Base-by-base conservation (phyloP, 92 coral and sea anemone species). In the Plumapathes pennacea region DNA sequence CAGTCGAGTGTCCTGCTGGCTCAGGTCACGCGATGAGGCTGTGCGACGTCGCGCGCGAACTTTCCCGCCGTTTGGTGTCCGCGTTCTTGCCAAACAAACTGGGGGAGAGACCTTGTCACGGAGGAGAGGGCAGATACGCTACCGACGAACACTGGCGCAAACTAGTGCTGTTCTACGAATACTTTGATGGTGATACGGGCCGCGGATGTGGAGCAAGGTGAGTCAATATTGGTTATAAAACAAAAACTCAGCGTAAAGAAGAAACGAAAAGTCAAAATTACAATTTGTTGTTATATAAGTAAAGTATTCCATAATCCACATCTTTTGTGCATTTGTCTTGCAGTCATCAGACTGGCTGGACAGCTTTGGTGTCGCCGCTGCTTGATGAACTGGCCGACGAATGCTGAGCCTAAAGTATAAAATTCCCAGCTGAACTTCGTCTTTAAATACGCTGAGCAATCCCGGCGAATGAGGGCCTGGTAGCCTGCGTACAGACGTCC, bases 301-400 rank as follows among this genome's bases (percentile, higher is more conserved):
- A n/a, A 8, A 8, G n/a, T 34, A 8, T 34, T 8, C n/a, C 8
- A 34, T 34, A 34, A 8, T 34, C n/a, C 9, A 8, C n/a, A 34
- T 34, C 22, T 10, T 36, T 17, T 8, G 19, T 46, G 52, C 15
- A 46, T 21, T 46, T 13, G 18, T 17, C 38, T 63, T 77, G 20
- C 58, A 92, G 98, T 60, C 98, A 92, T 71, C 98, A 92, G 57
- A 92, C 98, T 11, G 98, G 98, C 5, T 92, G 98, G 98, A 92
- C 98, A 2, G 90, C 98, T 19, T 67, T 92, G 0, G 86, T 92
- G 34, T 67, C 92, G 31, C 85, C 94, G 18, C 70, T 91, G 9
- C 60, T 92, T 48, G 98, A 92, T 64, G 88, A 88, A 64, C 64
- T 89, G 39, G 90, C 92, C 23, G 63, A 75, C 25, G 67, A 45